Evolutionary conservation across 1,140 invertebrate genomes (phyloP).

Genomic region (Anagrus nilaparvatae): DNA sequence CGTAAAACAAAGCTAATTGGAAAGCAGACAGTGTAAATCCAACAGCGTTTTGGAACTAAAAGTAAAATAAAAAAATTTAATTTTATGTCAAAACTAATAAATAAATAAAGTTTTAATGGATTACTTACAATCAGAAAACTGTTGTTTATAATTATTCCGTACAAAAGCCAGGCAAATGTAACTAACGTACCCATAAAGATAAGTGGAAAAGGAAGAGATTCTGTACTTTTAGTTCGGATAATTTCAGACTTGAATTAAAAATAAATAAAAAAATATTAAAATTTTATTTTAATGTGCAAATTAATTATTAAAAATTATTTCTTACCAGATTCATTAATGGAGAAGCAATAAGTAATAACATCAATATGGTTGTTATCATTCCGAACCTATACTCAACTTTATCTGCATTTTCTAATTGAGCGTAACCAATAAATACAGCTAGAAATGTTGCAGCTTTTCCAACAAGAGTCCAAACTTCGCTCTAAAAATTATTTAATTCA

Average conservation of each 20-base stretch:
- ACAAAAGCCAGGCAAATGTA: slow-evolving; percentile 65
- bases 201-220: slow-evolving; percentile 69
- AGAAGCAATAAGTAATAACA: slow-evolving; percentile 56
- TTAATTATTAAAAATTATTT: slow-evolving; percentile 19
- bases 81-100: slow-evolving; percentile 1
- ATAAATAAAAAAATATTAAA: slow-evolving; percentile 7
- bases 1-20: slow-evolving; percentile 55
- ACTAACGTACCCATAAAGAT: slow-evolving; percentile 70
- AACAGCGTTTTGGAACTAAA: slow-evolving; percentile 62
- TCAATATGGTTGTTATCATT: slow-evolving; percentile 54
- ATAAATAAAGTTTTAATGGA: slow-evolving; percentile 27
- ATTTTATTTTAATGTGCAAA: neutral
- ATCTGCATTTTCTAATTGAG: slow-evolving; percentile 49
- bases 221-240: slow-evolving; percentile 64
- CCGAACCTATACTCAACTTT: slow-evolving; percentile 58
- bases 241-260: slow-evolving; percentile 50
- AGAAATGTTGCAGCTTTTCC: slow-evolving; percentile 45
- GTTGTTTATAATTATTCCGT: slow-evolving; percentile 69
- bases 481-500: slow-evolving; percentile 20
- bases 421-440: slow-evolving; percentile 50
- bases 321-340: slow-evolving; percentile 62
- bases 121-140: slow-evolving; percentile 64
- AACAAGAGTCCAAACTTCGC: slow-evolving; percentile 22
- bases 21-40: slow-evolving; percentile 46
- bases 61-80: slow-evolving; percentile 9